These are phyloP conservation scores for Ptychoptera albimana DNA, from an alignment of 2,888 invertebrate genomes.

Conservation along the genomic window DNA sequence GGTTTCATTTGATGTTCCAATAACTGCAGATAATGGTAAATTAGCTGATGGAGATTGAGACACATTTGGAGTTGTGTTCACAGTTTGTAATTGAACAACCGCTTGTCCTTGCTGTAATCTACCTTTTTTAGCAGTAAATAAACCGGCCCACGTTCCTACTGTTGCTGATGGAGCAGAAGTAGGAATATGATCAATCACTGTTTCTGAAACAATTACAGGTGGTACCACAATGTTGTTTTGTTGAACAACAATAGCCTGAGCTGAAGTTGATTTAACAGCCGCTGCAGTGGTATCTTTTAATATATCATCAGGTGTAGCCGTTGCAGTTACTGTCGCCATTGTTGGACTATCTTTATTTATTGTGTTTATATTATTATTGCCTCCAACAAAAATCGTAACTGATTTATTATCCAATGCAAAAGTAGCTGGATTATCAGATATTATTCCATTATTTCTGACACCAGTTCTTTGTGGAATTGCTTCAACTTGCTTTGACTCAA, in stretches of 20 bases:
- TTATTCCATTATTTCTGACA: slow-evolving; percentile 11
- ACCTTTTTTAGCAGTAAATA: slow-evolving; percentile 31
- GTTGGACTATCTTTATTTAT: not conserved
- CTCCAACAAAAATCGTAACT: not conserved
- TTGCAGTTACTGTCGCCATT: slow-evolving; percentile 7
- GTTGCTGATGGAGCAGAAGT: not conserved
- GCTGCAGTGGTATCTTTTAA: not conserved
- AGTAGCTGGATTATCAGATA: slow-evolving; percentile 18
- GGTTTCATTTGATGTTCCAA: not conserved
- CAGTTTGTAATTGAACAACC: slow-evolving; percentile 7
- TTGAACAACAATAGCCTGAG: not conserved
- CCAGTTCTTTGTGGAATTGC: slow-evolving; percentile 12
- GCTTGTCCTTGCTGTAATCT: slow-evolving; percentile 13
- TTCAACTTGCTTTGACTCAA: slow-evolving; percentile 1
- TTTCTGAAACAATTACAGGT: too few relatives aligned
- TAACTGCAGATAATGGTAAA: slow-evolving; percentile 12
- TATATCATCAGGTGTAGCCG: not conserved
- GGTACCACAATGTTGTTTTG: too few relatives aligned
- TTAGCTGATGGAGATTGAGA: slow-evolving; percentile 21
- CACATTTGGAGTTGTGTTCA: slow-evolving; percentile 15
- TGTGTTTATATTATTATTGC: not conserved
- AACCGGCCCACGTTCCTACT: slow-evolving; percentile 49
- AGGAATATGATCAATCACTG: too few relatives aligned
- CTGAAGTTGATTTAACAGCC: too few relatives aligned
- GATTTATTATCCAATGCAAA: not conserved